phyloP scores from a whole-genome alignment of 2,113 vertebrate genomes.

The Antechinus flavipes region DNA sequence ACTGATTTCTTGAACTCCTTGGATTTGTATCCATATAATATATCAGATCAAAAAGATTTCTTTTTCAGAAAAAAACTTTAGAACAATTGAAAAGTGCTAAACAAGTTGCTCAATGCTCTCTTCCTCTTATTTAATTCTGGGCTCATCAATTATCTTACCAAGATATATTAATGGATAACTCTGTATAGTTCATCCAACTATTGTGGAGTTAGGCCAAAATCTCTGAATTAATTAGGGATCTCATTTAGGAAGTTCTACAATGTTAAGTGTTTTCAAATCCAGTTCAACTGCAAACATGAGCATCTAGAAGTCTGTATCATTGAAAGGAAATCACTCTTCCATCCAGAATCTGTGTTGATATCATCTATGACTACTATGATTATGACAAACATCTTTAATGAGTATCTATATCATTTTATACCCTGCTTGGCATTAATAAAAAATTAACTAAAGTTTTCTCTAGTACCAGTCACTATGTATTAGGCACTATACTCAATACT shows the following conservation, averaged over 20 bases:
- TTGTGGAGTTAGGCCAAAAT: neutral
- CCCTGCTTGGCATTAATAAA: neutral
- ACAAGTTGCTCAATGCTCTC: neutral
- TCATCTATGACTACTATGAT: neutral
- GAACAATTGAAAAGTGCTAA: neutral
- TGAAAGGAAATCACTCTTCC: neutral
- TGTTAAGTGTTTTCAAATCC: neutral
- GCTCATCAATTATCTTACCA: neutral
- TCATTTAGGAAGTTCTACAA: neutral
- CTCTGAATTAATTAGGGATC: neutral
- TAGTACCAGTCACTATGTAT: neutral
- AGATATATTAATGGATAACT: neutral
- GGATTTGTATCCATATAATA: neutral
- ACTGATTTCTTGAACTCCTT: neutral
- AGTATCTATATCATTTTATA: neutral
- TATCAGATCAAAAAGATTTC: neutral
- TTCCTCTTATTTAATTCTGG: neutral
- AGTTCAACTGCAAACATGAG: neutral
- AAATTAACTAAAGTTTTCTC: neutral
- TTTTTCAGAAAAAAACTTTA: neutral
- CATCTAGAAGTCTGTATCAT: neutral
- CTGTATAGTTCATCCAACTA: neutral
- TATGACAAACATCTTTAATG: neutral
- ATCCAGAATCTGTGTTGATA: neutral
- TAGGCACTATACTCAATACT: neutral